phyloP scores from a whole-genome alignment of 2,797 vertebrate genomes.

The Loriculus beryllinus region DNA sequence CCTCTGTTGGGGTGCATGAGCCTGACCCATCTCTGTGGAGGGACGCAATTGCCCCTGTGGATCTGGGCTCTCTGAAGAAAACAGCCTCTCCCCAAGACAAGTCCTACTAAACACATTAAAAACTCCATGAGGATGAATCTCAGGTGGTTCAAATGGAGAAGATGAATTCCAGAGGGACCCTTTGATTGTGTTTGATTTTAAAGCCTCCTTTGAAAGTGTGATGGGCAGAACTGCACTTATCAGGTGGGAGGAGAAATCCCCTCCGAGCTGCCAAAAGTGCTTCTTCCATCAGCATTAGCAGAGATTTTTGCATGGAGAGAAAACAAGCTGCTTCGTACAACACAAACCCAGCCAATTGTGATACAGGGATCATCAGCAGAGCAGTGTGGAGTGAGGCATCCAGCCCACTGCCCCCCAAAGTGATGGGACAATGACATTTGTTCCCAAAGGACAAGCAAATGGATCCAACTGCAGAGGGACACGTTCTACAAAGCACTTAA shows the following conservation, averaged over 20 bases:
- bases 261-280: neutral
- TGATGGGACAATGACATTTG: neutral
- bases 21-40: rapidly evolving
- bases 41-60: too few species aligned
- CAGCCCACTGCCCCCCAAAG: rapidly evolving
- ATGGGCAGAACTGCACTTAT: neutral
- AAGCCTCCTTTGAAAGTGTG: neutral
- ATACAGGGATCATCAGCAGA: neutral
- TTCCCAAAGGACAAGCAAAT: neutral
- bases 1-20: neutral
- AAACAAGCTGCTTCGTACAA: rapidly evolving
- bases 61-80: neutral
- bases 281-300: neutral
- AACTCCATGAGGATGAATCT: neutral
- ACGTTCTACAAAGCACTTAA: neutral
- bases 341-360: neutral
- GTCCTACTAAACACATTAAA: neutral
- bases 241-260: neutral
- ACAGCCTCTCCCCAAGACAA: neutral
- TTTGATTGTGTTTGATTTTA: neutral
- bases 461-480: neutral
- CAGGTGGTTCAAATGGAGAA: neutral
- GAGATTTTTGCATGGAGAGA: neutral
- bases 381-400: rapidly evolving
- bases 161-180: neutral